Evolutionary conservation across 1,140 invertebrate species (phyloP), one percentile per base, ranked within the genome.

Genomic region (Episyrphus balteatus): DNA sequence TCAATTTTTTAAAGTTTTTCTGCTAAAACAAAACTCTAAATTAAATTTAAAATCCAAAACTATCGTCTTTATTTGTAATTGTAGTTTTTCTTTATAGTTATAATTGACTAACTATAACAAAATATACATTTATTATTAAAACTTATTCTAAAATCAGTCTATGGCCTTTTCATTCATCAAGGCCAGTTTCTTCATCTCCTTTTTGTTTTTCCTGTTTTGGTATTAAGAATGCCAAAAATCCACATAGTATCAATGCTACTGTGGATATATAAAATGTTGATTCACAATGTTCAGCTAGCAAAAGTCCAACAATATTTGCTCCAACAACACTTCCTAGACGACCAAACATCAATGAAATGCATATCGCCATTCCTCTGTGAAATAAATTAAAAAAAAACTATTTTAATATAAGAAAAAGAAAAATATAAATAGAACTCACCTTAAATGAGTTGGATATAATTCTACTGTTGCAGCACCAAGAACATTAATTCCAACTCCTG

Each of bases 261-360:
- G 50, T 51, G 9, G 50, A 47, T 13, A 51, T 18, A 30, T 41
- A 42, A 44, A 56, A 54, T 8, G 55, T 44, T 17, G 32, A 12
- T 37, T 52, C 49, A 43, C 55, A 56, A 44, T 50, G 19, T 12
- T 34, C 32, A 21, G 46, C 55, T 8, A 56, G 21, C 17, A 56
- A 19, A 9, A 44, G 42, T 26, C 52, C 55, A 13, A 49, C 51
- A 42, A 54, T 48, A 52, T 56, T 56, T 6, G 50, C 46, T 17
- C 55, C 55, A 12, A 59, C 49, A 15, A 57, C 51, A 36, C 55
- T 55, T 19, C 52, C 52, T 7, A 63, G 39, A 18, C 61, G 52
- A n/a, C 60, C 64, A n/a, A 52, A 38, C 54, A 62, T 58, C 21
- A 67, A 48, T 9, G 60, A 53, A n/a, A 65, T 46, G 33, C 56